Conservation (phyloP, 2,888 invertebrate genomes). For the Hofmannophila pseudospretella region DNA sequence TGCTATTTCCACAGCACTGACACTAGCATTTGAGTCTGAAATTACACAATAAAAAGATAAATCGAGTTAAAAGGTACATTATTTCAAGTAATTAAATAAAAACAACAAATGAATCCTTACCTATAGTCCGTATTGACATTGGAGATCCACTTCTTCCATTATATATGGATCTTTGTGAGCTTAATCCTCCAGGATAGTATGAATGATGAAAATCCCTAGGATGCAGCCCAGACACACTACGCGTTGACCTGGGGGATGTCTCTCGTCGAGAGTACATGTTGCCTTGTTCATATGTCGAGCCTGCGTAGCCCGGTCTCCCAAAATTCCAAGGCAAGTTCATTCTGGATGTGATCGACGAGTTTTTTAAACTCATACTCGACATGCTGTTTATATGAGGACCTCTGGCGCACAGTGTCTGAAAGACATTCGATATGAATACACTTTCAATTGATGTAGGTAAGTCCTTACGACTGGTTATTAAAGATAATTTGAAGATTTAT, state of each 20-base stretch:
- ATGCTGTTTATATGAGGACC: constrained; percentile 40
- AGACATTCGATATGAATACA: too few relatives aligned
- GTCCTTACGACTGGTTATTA: too few relatives aligned
- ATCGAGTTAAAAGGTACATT: neutral
- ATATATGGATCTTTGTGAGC: constrained; percentile 36
- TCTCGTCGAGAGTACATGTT: constrained; percentile 39
- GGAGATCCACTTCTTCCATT: constrained; percentile 51
- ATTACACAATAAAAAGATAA: too few relatives aligned
- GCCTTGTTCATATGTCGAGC: constrained; percentile 34
- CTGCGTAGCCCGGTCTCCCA: constrained; percentile 29
- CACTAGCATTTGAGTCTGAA: constrained; percentile 25
- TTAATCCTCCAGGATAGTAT: constrained; percentile 27
- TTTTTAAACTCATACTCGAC: constrained; percentile 35
- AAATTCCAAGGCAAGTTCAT: constrained; percentile 38
- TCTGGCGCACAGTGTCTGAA: constrained; percentile 42
- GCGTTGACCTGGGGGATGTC: constrained; percentile 42
- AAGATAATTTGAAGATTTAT: too few relatives aligned
- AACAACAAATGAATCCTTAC: too few relatives aligned
- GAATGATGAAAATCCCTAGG: constrained; percentile 31
- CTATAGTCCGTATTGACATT: constrained; percentile 50
- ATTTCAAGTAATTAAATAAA: neutral
- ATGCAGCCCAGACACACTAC: constrained; percentile 35
- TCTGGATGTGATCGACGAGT: constrained; percentile 34
- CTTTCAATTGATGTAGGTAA: too few relatives aligned
- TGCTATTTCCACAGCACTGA: constrained; percentile 47